Evolutionary conservation across 2,797 vertebrate genomes (phyloP).

Genomic region (Pantherophis alleghaniensis): DNA sequence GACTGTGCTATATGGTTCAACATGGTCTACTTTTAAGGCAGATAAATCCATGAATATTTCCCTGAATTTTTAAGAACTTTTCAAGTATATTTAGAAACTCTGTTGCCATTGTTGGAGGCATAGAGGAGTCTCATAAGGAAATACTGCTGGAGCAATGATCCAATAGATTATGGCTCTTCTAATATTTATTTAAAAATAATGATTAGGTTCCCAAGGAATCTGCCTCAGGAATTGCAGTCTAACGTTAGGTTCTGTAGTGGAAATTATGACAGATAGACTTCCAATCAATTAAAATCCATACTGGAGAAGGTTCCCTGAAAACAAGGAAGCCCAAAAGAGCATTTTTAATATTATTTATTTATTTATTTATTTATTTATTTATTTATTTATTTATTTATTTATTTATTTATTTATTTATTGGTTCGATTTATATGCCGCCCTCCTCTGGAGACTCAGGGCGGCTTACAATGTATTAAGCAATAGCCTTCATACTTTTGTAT

Average conservation of each 20-base stretch:
- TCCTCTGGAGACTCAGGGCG: no score
- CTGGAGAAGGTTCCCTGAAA: not conserved
- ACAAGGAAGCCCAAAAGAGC: not conserved
- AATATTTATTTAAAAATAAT: not conserved
- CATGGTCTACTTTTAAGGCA: not conserved
- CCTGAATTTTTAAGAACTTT: not conserved
- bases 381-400: no score
- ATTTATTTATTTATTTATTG: no score
- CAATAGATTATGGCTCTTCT: not conserved
- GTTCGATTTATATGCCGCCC: no score
- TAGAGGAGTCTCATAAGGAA: not conserved
- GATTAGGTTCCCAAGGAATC: not conserved
- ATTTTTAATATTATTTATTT: not conserved
- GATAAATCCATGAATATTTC: not conserved
- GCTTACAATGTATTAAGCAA: no score
- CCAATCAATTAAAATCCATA: not conserved
- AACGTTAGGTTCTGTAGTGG: not conserved
- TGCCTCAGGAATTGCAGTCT: not conserved
- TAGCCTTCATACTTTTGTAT: no score
- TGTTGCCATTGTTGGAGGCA: not conserved
- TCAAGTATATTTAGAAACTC: not conserved
- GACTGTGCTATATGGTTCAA: not conserved
- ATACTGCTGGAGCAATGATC: not conserved
- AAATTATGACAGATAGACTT: not conserved
- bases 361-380: no score